These are phyloP conservation scores for Mobula birostris DNA, from an alignment of 2,113 vertebrate species.

Conservation along the genomic window DNA sequence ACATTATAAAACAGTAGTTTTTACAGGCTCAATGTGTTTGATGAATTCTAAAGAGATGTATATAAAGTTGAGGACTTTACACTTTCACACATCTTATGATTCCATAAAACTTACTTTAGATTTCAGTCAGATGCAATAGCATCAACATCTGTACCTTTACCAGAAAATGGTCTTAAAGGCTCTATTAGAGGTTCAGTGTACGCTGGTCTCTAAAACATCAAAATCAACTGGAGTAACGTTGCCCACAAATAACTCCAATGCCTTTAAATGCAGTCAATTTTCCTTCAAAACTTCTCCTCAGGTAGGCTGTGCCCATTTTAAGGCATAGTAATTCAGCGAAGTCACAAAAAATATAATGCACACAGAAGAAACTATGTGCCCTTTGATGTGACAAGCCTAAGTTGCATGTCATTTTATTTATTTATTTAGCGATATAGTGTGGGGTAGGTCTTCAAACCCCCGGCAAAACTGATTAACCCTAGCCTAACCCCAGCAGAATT, in stretches of 20 bases:
- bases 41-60: too few species aligned
- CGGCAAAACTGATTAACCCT: too few species aligned
- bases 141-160: not conserved
- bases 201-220: not conserved
- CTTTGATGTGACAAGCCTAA: not conserved
- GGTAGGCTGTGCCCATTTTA: not conserved
- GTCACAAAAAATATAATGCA: not conserved
- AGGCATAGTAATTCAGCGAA: too few species aligned
- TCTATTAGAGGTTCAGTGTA: not conserved
- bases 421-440: too few species aligned
- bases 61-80: not conserved
- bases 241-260: not conserved
- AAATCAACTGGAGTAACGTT: not conserved
- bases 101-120: not conserved
- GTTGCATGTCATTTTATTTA: too few species aligned
- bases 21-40: not conserved
- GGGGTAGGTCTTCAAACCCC: too few species aligned
- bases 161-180: not conserved
- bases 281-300: not conserved
- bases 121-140: not conserved
- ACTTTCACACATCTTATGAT: not conserved
- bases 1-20: too few species aligned
- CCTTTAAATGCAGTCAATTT: not conserved
- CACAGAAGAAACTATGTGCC: not conserved
- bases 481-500: too few species aligned